A percentile compares a stretch with the other conserved stretches of the same genome.
These are phyloP conservation scores for Rhinoraja longicauda DNA, from an alignment of 2,797 vertebrate species.

Conservation along the genomic window DNA sequence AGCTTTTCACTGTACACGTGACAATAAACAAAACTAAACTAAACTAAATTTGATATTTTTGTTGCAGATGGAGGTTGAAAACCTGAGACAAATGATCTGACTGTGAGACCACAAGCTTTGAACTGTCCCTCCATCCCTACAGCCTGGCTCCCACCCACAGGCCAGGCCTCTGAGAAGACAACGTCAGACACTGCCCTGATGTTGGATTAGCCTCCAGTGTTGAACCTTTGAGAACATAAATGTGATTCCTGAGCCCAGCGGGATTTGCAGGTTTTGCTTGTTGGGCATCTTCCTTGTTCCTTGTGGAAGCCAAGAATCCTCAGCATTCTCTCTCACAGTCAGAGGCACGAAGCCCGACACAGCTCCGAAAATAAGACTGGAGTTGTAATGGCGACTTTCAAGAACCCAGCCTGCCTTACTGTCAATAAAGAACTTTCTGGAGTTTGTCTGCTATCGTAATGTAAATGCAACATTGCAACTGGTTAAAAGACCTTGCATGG, in stretches of 20 bases:
- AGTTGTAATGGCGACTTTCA: background rate
- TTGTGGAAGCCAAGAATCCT: background rate
- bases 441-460: background rate
- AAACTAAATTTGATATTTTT: background rate
- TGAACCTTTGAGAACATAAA: background rate
- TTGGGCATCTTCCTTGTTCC: background rate
- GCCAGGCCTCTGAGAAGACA: background rate
- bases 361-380: background rate
- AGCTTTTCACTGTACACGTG: no score
- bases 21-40: no score
- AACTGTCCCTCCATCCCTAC: background rate
- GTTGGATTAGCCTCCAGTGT: background rate
- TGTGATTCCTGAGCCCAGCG: background rate
- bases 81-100: background rate
- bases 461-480: background rate
- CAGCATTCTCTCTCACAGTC: background rate
- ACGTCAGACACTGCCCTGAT: background rate
- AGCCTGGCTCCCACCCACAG: conserved; percentile 39
- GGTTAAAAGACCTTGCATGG: background rate
- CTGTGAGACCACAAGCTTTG: background rate
- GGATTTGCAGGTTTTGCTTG: background rate
- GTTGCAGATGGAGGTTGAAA: conserved; percentile 16
- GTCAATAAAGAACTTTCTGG: background rate
- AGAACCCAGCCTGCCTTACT: no score
- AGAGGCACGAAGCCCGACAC: background rate